Conservation (phyloP, 1,140 invertebrate species). For the Drosophila rufa region DNA sequence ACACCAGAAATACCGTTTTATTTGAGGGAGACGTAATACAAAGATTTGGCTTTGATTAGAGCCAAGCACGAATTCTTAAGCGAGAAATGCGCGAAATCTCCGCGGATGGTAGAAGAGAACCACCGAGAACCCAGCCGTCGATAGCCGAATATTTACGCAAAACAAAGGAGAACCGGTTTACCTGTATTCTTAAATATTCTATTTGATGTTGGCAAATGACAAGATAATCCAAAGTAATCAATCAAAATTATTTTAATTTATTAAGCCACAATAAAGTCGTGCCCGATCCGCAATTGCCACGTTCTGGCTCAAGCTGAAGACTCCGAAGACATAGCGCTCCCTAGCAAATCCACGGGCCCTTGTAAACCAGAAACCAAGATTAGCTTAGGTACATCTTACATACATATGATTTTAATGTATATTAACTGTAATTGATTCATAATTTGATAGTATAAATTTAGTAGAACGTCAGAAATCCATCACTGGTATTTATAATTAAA, state of each 20-base stretch:
- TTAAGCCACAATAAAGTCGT: constrained; percentile 82
- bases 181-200: constrained; percentile 84
- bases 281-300: constrained; percentile 78
- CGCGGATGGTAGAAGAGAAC: constrained; percentile 55
- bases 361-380: constrained; percentile 43
- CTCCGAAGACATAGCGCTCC: constrained; percentile 23
- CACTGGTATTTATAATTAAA: no score
- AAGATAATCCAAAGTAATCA: constrained; percentile 85
- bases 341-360: constrained; percentile 15
- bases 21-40: constrained; percentile 32
- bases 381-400: constrained; percentile 5
- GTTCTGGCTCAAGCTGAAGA: constrained; percentile 49
- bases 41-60: constrained; percentile 62
- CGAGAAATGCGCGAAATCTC: constrained; percentile 67
- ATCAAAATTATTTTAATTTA: constrained; percentile 85
- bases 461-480: no score
- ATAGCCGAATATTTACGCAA: constrained; percentile 69
- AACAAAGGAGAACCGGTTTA: constrained; percentile 81
- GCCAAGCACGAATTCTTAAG: constrained; percentile 64
- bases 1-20: constrained; percentile 31
- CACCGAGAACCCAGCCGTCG: constrained; percentile 41
- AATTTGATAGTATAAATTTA: constrained; percentile 8
- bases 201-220: constrained; percentile 85
- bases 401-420: constrained; percentile 21
- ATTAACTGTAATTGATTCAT: constrained; percentile 28